Conservation (phyloP, 2,113 vertebrate species). For the Crocuta crocuta region DNA sequence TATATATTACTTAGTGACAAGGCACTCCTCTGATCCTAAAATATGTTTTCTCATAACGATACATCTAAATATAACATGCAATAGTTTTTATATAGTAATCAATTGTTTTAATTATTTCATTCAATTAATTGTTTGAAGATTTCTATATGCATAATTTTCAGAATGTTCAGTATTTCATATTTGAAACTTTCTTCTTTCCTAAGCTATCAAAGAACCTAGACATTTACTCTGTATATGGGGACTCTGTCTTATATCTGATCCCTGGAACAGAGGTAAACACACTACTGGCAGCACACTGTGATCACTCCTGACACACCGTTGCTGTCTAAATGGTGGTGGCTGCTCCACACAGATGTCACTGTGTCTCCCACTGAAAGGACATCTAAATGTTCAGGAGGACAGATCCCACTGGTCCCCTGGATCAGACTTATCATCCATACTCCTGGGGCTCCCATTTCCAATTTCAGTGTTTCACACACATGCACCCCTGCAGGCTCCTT, state of each 20-base stretch:
- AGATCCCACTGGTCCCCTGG: neutral
- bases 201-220: neutral
- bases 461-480: neutral
- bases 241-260: neutral
- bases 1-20: neutral
- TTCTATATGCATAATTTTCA: neutral
- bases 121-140: neutral
- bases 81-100: neutral
- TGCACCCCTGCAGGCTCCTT: neutral
- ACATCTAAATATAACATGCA: neutral
- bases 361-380: neutral
- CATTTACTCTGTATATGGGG: neutral
- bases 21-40: neutral
- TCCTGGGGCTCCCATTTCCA: neutral
- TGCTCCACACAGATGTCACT: neutral
- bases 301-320: too few species aligned
- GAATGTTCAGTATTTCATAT: neutral
- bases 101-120: neutral
- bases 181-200: neutral
- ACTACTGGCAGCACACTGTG: fast-evolving
- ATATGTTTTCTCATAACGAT: neutral
- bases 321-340: neutral
- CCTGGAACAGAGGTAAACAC: neutral
- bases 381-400: neutral
- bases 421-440: neutral